Base-by-base conservation (phyloP, 2,113 vertebrate species). In the Heterotis niloticus region DNA sequence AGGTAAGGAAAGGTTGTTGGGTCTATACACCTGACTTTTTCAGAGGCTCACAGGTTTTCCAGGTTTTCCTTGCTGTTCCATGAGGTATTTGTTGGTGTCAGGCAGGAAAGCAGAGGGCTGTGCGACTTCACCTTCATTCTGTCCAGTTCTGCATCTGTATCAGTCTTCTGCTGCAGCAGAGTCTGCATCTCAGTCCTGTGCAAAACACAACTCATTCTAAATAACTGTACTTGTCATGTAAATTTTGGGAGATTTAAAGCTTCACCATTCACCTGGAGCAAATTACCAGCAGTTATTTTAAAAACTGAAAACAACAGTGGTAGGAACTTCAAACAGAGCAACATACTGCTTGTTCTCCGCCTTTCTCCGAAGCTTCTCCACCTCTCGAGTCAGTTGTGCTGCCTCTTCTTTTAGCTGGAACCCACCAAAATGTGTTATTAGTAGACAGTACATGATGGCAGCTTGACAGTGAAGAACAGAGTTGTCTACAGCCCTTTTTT, bases 341-440 rank as follows among this genome's bases (percentile, higher is more conserved):
- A 85, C 85, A 86, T 34, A 88, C 89, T 82, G 84, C 67, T 83
- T 81, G 74, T 76, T 82, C 60, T 86, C 82, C 9, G 82, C 75
- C 54, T 87, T 71, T 16, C 14, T 29, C 78, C 83, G 81, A 57
- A 89, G 78, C 23, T 34, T 84, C 29, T 84, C 81, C 44, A 83
- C 54, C 64, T 85, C 75, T 4, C 20, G 64, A 67, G 26, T 26
- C 52, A 82, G 23, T 71, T 28, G 51, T 59, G 54, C 20, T 52
- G 75, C 29, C 16, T 82, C 82, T 0, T 67, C 75, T 62, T 79
- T 73, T 26, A 84, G 75, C 79, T 81, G 64, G 78, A 59, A 75
- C 29, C 24, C 65, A 62, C 78, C 62, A 76, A 67, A 68, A 29
- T 26, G n/a, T 17, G 17, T 17, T 0, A 4, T 69, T 44, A 29